Conservation (phyloP, 2,797 vertebrate species). For the Macropodus opercularis region DNA sequence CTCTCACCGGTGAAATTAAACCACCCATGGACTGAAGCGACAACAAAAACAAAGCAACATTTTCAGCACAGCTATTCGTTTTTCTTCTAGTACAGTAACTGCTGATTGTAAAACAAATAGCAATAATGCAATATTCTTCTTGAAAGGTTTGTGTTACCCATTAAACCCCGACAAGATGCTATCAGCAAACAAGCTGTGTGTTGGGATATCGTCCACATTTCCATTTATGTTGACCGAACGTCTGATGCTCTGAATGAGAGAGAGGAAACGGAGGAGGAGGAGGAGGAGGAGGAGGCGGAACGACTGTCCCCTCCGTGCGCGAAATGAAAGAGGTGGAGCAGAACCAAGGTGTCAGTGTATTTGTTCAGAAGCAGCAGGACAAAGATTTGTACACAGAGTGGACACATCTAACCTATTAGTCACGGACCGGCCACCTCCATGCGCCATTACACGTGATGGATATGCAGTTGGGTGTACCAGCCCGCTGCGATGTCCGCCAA, state of each 20-base stretch:
- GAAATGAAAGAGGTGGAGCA: slow-evolving; percentile 41
- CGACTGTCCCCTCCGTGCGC: slow-evolving; percentile 24
- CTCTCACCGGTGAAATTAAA: not conserved
- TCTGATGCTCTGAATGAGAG: slow-evolving; percentile 27
- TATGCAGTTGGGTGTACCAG: slow-evolving; percentile 19
- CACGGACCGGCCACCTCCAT: slow-evolving; percentile 56
- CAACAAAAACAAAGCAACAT: not conserved
- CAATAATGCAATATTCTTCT: too few species aligned
- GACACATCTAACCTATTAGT: slow-evolving; percentile 66
- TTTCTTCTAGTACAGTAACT: not conserved
- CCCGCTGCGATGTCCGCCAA: slow-evolving; percentile 7
- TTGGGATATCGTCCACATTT: slow-evolving; percentile 34
- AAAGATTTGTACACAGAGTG: slow-evolving; percentile 50
- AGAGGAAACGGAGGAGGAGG: slow-evolving; percentile 8
- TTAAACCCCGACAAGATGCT: not conserved
- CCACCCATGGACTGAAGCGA: not conserved
- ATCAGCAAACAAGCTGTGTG: slow-evolving; percentile 5
- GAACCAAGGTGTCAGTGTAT: slow-evolving; percentile 51
- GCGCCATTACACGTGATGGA: slow-evolving; percentile 60
- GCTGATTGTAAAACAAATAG: not conserved
- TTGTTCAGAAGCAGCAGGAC: slow-evolving; percentile 60
- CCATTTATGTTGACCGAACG: slow-evolving; percentile 20
- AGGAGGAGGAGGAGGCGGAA: slow-evolving; percentile 25
- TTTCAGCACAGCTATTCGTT: not conserved
- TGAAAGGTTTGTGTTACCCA: not conserved